Evolutionary conservation across 2,113 vertebrate species (phyloP), one percentile per base, ranked within the genome.

Genomic region (Aplodontia rufa): DNA sequence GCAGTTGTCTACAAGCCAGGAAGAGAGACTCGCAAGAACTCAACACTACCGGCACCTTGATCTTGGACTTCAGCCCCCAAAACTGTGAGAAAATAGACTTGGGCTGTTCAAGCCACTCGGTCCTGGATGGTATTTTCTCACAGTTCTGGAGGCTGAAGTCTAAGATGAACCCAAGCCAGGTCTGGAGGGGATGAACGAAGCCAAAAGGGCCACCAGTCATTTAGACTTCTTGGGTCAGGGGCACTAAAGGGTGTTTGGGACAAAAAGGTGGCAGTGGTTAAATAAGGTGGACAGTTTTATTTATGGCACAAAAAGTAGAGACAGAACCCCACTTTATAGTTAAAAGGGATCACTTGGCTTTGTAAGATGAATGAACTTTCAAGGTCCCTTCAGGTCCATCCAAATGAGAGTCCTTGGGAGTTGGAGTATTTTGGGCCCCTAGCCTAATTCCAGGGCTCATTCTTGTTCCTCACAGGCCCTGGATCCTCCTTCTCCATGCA

Each of bases 401-500:
- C n/a, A 51, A 49, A 20, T 35, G 26, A 84, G 64, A n/a, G 7
- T 62, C 37, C 22, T 62, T 78, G n/a, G 53, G 40, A 81, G 11
- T 53, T 60, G 45, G 35, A 16, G 30, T 58, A 49, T 16, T 49
- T 60, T 32, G 45, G 5, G 30, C 26, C 72, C 45, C 53, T 51
- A 11, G 40, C 17, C 14, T 58, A 37, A 49, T 53, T 53, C 74
- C 26, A 22, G 75, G 8, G 42, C 68, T 35, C 32, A 5, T 42
- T 64, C 66, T 47, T 30, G 0, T 6, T 64, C 35, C 20, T 72
- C 55, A 40, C 20, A 81, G 53, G 19, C 40, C 32, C 8, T 14
- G 60, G 22, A 12, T 8, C 30, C 60, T 66, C 58, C 37, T 51
- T 60, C 49, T 49, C 51, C 0, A 0, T 10, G 37, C 35, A 37